Evolutionary conservation across 1,140 invertebrate species (phyloP).

Genomic region (Drosophila littoralis): DNA sequence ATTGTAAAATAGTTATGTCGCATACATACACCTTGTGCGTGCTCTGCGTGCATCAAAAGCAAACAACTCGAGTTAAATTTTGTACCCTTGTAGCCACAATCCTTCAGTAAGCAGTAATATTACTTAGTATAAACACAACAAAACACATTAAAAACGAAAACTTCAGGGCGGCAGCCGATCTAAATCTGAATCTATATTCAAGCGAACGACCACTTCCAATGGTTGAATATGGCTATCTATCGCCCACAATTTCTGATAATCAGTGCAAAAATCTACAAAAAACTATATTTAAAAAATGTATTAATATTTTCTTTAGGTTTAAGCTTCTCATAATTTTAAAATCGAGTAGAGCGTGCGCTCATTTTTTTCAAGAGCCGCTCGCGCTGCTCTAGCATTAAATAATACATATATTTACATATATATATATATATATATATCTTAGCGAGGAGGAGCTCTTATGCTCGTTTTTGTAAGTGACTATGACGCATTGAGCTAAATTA

Average conservation of each 20-base stretch:
- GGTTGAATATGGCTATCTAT: constrained; percentile 47
- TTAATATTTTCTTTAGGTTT: constrained; percentile 72
- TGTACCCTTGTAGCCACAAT: constrained; percentile 38
- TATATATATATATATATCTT: constrained; percentile 30
- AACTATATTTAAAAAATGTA: constrained; percentile 55
- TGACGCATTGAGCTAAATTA: constrained; percentile 48
- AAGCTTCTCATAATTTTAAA: constrained; percentile 71
- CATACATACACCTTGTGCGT: too few relatives aligned
- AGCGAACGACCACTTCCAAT: neutral
- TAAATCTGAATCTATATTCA: constrained; percentile 11
- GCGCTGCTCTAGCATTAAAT: constrained; percentile 60
- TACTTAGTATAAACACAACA: constrained; percentile 56
- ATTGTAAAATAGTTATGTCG: constrained; percentile 62
- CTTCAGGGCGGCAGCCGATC: constrained; percentile 58
- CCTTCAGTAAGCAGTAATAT: constrained; percentile 20
- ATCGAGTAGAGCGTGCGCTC: constrained; percentile 56
- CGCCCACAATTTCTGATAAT: constrained; percentile 66
- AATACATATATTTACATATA: constrained; percentile 25
- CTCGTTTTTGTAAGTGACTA: constrained; percentile 44
- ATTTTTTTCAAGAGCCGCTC: constrained; percentile 46
- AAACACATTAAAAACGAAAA: constrained; percentile 20
- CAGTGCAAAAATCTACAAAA: constrained; percentile 67
- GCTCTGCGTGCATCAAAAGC: constrained; percentile 22
- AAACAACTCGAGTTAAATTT: constrained; percentile 29
- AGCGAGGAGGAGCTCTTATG: constrained; percentile 27